These are phyloP conservation scores for Idaea aversata DNA, from an alignment of 2,888 invertebrate species.

Conservation along the genomic window DNA sequence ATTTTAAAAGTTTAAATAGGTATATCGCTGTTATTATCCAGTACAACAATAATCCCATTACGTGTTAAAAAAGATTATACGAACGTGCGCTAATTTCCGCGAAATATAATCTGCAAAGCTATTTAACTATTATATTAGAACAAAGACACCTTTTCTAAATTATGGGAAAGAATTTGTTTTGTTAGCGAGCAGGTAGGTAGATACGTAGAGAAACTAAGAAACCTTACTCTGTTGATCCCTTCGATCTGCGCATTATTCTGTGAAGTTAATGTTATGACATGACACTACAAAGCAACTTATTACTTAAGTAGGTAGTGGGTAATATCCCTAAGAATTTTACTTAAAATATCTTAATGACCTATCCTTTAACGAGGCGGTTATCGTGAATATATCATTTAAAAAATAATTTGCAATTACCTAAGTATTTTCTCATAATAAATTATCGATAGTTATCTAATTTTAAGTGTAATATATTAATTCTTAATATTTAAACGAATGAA, in stretches of 20 bases:
- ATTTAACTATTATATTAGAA: neutral
- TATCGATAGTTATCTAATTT: neutral
- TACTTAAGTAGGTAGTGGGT: too few relatives aligned
- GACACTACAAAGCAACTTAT: neutral
- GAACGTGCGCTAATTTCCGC: neutral
- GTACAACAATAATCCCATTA: neutral
- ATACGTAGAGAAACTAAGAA: neutral
- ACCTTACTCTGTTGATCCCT: neutral
- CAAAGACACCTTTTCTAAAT: conserved; percentile 1
- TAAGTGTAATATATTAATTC: neutral
- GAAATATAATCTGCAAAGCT: neutral
- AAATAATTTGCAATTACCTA: neutral
- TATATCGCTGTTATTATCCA: neutral
- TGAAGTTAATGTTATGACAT: neutral
- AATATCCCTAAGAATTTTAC: neutral
- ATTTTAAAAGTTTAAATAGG: too few relatives aligned
- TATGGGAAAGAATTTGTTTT: conserved; percentile 1
- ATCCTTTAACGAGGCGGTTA: too few relatives aligned
- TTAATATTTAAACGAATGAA: neutral
- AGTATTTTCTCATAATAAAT: neutral
- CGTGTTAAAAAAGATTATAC: neutral
- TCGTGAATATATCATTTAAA: too few relatives aligned
- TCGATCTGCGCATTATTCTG: neutral
- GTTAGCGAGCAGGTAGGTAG: neutral
- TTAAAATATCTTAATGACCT: too few relatives aligned